Base-by-base conservation (phyloP, 2,888 invertebrate species). In the Lepeophtheirus nordmannii region DNA sequence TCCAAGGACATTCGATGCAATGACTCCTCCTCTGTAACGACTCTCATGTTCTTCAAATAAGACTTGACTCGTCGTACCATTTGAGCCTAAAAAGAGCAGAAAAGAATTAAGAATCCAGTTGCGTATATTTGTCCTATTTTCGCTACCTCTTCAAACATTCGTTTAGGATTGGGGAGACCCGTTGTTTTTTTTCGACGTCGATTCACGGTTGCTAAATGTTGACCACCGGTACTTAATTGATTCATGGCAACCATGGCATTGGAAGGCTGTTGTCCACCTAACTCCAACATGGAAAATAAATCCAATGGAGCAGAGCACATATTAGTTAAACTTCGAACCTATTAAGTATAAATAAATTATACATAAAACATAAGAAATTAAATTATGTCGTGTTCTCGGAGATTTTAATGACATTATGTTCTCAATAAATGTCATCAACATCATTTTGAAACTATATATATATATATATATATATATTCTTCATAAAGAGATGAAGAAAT, bases 41-140 rank as follows among this genome's bases (percentile, higher is more conserved):
- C 89, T 72, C 89, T 86, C 81, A 97, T 84, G 72, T 89, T 87
- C 70, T 87, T 86, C 68, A 98, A 81, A 78, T 98, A 98, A 2
- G 96, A 89, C 75, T 96, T 93, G 8, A 97, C 96, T 67, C 94
- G 81, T 39, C 96, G 82, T 67, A 94, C 93, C 97, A 97, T 97
- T 78, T 96, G 92, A 39, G 96, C 93, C 77, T 79, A 68, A 5
- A 14, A 14, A 5, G 17, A 40, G 17, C 46, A n/a, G 23, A n/a
- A 65, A 12, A 17, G n/a, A 20, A 17, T 5, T 58, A 58, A 17
- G 2, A 3, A 14, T 58, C 22, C 17, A 12, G 14, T 22, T 10
- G n/a, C 20, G n/a, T 57, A 14, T 14, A 14, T 17, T 17, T 3
- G 5, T n/a, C 10, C 58, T 57, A n/a, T 11, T 10, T 14, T 57